Evolutionary conservation across 1,140 invertebrate species (phyloP).

Genomic region (Hycleus phaleratus): DNA sequence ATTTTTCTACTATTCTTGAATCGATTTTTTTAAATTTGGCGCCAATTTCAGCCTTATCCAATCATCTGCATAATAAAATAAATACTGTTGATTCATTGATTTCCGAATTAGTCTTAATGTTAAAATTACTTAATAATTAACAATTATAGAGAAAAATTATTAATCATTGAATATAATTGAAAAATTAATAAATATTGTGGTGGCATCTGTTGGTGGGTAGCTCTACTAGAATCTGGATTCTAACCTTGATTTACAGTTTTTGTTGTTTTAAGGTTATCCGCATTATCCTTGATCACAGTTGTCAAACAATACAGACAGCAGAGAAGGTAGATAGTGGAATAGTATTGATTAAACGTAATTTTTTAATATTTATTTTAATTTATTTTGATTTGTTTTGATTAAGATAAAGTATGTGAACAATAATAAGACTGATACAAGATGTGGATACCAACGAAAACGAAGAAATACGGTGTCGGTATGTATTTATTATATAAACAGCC

Average conservation of each 20-base stretch:
- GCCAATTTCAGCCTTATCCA: not conserved
- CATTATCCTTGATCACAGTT: conserved; percentile 7
- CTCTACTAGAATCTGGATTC: not conserved
- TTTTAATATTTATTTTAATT: not conserved
- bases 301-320: conserved; percentile 5
- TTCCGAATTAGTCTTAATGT: too few relatives aligned
- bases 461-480: conserved; percentile 59
- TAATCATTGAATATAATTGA: too few relatives aligned
- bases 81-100: not conserved
- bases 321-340: conserved; percentile 3
- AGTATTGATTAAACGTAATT: not conserved
- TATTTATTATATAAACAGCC: conserved; percentile 16
- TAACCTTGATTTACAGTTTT: not conserved
- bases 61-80: not conserved
- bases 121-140: too few relatives aligned
- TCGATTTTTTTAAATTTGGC: not conserved
- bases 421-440: conserved; percentile 36
- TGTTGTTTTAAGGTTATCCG: too few relatives aligned
- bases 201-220: not conserved
- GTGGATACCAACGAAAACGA: conserved; percentile 56
- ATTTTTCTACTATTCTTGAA: not conserved
- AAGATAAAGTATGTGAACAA: conserved; percentile 29
- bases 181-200: not conserved
- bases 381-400: conserved; percentile 27
- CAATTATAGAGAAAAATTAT: too few relatives aligned